These are phyloP conservation scores for Phortica magna DNA, from an alignment of 2,888 invertebrate species.

Conservation along the genomic window DNA sequence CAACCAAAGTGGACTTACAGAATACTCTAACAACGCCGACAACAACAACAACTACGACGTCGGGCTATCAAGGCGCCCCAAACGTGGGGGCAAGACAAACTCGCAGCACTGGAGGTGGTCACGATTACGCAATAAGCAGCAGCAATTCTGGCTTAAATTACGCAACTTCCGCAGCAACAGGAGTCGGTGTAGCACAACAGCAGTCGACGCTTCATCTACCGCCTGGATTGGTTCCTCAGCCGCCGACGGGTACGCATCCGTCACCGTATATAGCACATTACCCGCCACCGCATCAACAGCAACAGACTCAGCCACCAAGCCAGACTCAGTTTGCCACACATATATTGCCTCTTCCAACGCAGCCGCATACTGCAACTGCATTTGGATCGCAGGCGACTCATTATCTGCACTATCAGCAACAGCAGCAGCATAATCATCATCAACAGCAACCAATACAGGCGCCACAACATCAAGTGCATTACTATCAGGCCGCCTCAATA, in stretches of 20 bases:
- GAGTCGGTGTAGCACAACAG: slow-evolving; percentile 38
- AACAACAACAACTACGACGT: slow-evolving; percentile 71
- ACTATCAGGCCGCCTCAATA: slow-evolving; percentile 67
- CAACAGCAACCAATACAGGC: slow-evolving; percentile 39
- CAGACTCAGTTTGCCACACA: slow-evolving; percentile 60
- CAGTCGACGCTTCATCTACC: slow-evolving; percentile 45
- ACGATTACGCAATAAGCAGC: slow-evolving; percentile 48
- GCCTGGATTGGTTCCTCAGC: not conserved
- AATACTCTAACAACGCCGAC: slow-evolving; percentile 32
- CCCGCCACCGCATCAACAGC: slow-evolving; percentile 27
- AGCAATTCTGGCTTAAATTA: slow-evolving; percentile 47
- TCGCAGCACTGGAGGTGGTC: slow-evolving; percentile 68
- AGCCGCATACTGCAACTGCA: slow-evolving; percentile 59
- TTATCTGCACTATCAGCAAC: slow-evolving; percentile 61
- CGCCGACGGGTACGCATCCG: slow-evolving; percentile 1
- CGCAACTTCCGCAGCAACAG: slow-evolving; percentile 40
- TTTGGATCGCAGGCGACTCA: slow-evolving; percentile 60
- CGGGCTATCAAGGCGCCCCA: slow-evolving; percentile 75
- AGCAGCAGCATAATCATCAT: slow-evolving; percentile 55
- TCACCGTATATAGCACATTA: slow-evolving; percentile 26
- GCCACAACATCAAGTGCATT: slow-evolving; percentile 66
- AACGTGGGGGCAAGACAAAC: slow-evolving; percentile 76
- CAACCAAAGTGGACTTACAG: slow-evolving; percentile 19
- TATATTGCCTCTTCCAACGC: slow-evolving; percentile 49
- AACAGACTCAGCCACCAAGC: slow-evolving; percentile 16